Conservation (phyloP, 2,888 invertebrate genomes). For the Oasisia sp. region DNA sequence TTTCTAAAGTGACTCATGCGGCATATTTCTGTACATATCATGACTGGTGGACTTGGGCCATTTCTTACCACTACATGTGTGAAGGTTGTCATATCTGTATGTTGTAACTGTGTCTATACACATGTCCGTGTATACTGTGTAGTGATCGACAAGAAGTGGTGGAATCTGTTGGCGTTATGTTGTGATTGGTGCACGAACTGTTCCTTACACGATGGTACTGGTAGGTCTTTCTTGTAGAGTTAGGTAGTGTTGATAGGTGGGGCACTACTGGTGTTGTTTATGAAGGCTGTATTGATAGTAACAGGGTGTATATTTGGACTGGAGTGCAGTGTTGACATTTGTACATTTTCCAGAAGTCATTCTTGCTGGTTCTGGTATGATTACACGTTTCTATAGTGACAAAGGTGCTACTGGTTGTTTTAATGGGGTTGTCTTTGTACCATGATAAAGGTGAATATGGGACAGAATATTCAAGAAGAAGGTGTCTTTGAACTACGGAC, state of each 20-base stretch:
- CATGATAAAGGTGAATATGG: no score
- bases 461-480: background rate
- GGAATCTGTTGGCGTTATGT: background rate
- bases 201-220: background rate
- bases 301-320: background rate
- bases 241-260: background rate
- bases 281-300: background rate
- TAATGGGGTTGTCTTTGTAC: background rate
- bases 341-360: background rate
- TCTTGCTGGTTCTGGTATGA: background rate
- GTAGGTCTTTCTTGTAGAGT: background rate
- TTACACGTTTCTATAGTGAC: background rate
- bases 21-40: no score
- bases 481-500: background rate
- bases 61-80: background rate
- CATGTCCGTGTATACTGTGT: background rate
- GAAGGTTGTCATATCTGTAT: background rate
- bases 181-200: background rate
- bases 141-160: background rate
- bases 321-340: background rate
- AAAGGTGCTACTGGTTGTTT: background rate
- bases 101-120: background rate
- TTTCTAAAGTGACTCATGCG: background rate
- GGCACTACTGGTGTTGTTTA: background rate
- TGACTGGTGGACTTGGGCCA: constrained; percentile 1